Conservation (phyloP, 2,888 invertebrate species). For the Physocephala rufipes region DNA sequence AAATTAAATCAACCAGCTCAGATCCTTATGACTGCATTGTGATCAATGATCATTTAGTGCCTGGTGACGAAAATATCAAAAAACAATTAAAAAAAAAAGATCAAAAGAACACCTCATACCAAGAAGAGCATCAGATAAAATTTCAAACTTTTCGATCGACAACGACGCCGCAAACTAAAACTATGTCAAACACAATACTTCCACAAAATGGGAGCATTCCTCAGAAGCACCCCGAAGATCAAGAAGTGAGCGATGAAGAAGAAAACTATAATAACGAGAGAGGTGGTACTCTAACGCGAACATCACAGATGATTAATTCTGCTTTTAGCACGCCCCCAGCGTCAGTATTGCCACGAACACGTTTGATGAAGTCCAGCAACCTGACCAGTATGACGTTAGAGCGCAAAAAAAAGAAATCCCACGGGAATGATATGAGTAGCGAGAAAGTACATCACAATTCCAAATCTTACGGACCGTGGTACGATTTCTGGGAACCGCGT, state of each 20-base stretch:
- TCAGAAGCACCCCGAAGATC: conserved; percentile 22
- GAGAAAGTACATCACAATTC: conserved; percentile 55
- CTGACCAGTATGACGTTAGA: conserved; percentile 49
- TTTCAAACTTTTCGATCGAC: conserved; percentile 65
- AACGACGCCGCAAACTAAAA: conserved; percentile 58
- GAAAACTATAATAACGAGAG: conserved; percentile 67
- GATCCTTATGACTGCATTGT: conserved; percentile 85
- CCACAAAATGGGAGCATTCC: neutral
- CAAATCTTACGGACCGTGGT: conserved; percentile 88
- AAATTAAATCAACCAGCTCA: conserved; percentile 72
- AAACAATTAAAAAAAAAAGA: no score
- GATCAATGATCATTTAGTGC: conserved; percentile 77
- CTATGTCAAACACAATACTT: conserved; percentile 23
- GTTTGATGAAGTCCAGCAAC: conserved; percentile 59
- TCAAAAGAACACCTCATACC: conserved; percentile 64
- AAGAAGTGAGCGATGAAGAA: conserved; percentile 38
- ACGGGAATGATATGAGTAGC: conserved; percentile 43
- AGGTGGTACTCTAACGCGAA: conserved; percentile 55
- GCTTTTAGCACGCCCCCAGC: conserved; percentile 58
- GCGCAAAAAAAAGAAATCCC: conserved; percentile 53
- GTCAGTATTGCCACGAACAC: conserved; percentile 61
- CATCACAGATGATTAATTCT: conserved; percentile 57
- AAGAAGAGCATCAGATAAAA: conserved; percentile 67
- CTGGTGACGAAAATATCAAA: conserved; percentile 66
- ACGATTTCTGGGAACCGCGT: conserved; percentile 79